phyloP scores from a whole-genome alignment of 2,888 invertebrate species.

The Vanessa cardui region DNA sequence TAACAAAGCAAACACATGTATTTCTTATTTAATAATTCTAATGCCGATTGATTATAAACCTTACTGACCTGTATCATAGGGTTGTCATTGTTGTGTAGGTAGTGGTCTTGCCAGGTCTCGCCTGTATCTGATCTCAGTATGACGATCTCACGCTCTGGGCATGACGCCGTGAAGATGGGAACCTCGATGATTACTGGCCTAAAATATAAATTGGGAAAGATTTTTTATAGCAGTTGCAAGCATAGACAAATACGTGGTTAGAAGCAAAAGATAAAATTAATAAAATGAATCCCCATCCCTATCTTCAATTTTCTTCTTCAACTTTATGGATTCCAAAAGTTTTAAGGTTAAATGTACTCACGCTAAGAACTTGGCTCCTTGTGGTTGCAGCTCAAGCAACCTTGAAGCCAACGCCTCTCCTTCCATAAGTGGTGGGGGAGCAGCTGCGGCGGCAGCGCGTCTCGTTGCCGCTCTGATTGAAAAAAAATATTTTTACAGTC shows the following conservation, averaged over 20 bases:
- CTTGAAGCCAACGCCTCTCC: slow-evolving; percentile 98
- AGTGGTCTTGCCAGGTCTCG: slow-evolving; percentile 98
- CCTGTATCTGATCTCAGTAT: slow-evolving; percentile 98
- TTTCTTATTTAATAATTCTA: too few relatives aligned
- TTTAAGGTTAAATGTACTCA: slow-evolving; percentile 66
- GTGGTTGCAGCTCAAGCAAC: slow-evolving; percentile 96
- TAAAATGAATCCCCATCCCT: too few relatives aligned
- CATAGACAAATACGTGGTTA: too few relatives aligned
- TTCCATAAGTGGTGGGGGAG: slow-evolving; percentile 98
- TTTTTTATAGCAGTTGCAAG: background rate
- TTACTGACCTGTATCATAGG: slow-evolving; percentile 78
- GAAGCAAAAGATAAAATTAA: too few relatives aligned
- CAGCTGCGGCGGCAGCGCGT: slow-evolving; percentile 79
- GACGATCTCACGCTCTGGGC: slow-evolving; percentile 97
- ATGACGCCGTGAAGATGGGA: slow-evolving; percentile 98
- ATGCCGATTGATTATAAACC: too few relatives aligned
- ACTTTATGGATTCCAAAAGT: background rate
- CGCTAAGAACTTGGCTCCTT: slow-evolving; percentile 98
- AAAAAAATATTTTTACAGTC: background rate
- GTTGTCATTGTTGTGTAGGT: slow-evolving; percentile 82
- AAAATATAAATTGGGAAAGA: slow-evolving; percentile 43
- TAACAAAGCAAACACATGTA: too few relatives aligned
- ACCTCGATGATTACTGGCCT: slow-evolving; percentile 97
- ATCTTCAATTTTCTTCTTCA: too few relatives aligned
- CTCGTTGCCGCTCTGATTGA: slow-evolving; percentile 66